Conservation (phyloP, 2,888 invertebrate genomes). For the Cecidostiba fungosa region DNA sequence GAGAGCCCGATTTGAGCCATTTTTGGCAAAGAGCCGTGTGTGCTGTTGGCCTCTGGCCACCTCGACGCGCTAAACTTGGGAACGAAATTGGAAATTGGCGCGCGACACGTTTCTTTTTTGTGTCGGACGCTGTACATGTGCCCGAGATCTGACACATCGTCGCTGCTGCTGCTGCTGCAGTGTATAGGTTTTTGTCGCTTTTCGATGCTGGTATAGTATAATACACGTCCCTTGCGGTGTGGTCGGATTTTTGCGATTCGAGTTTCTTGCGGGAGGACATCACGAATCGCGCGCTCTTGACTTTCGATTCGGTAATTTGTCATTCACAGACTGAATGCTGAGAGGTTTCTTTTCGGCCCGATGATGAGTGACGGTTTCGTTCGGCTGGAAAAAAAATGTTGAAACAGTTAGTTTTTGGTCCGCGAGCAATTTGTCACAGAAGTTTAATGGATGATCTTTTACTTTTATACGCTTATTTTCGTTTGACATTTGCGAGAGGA, state of each 20-base stretch:
- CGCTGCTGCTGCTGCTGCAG: neutral
- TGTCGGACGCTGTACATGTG: neutral
- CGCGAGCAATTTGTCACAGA: neutral
- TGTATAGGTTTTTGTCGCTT: neutral
- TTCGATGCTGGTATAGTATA: neutral
- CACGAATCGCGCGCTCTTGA: neutral
- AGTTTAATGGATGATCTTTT: neutral
- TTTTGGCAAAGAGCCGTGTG: slow-evolving; percentile 19
- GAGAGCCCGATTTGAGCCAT: slow-evolving; percentile 22
- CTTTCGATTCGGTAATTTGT: neutral
- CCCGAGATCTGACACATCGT: neutral
- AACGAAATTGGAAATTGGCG: slow-evolving; percentile 48
- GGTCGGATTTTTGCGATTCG: neutral
- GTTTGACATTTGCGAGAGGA: neutral
- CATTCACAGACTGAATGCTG: neutral
- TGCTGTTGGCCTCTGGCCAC: slow-evolving; percentile 40
- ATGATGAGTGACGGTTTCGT: neutral
- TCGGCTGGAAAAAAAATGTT: neutral
- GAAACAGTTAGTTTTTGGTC: neutral
- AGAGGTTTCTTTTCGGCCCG: neutral
- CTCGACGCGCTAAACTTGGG: slow-evolving; percentile 30
- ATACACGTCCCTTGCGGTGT: neutral
- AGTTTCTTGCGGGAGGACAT: neutral
- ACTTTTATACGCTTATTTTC: neutral
- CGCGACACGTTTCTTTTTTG: slow-evolving; percentile 11